These are phyloP conservation scores for Drosophila setifemur DNA, from an alignment of 1,140 invertebrate species.

Conservation along the genomic window DNA sequence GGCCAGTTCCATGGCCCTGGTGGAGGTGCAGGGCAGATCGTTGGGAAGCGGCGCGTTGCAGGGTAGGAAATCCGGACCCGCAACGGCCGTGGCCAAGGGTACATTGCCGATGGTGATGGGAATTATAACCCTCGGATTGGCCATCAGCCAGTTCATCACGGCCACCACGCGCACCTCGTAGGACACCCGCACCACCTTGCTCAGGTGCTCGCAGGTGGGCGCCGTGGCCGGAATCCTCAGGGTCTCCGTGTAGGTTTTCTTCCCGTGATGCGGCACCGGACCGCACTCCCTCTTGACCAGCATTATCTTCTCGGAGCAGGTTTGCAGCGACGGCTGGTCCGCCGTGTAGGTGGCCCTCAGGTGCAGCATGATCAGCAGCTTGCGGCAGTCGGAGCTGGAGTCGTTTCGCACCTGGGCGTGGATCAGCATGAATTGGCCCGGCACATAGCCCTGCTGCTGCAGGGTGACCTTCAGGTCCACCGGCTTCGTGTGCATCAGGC, in stretches of 20 bases:
- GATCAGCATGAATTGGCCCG: slow-evolving; percentile 73
- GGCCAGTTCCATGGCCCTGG: slow-evolving; percentile 51
- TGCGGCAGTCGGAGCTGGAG: slow-evolving; percentile 83
- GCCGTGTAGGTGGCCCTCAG: slow-evolving; percentile 81
- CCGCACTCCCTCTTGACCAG: slow-evolving; percentile 68
- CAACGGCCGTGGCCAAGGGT: slow-evolving; percentile 40
- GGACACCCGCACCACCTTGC: slow-evolving; percentile 70
- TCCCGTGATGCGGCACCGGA: slow-evolving; percentile 42
- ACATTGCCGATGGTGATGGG: slow-evolving; percentile 79
- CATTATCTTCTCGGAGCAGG: slow-evolving; percentile 68
- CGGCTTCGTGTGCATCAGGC: slow-evolving; percentile 57
- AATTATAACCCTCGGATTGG: slow-evolving; percentile 61
- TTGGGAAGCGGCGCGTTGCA: slow-evolving; percentile 15
- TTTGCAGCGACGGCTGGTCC: slow-evolving; percentile 83
- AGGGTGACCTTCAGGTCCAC: slow-evolving; percentile 64
- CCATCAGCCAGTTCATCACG: slow-evolving; percentile 73
- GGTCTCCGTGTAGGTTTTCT: slow-evolving; percentile 59
- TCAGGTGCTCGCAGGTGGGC: slow-evolving; percentile 83
- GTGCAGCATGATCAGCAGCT: slow-evolving; percentile 82
- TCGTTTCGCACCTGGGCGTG: slow-evolving; percentile 69
- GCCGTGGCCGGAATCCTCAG: slow-evolving; percentile 74
- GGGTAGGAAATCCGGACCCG: slow-evolving; percentile 10
- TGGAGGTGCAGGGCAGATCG: slow-evolving; percentile 68
- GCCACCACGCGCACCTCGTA: slow-evolving; percentile 75
- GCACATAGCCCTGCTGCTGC: slow-evolving; percentile 77